phyloP scores from a whole-genome alignment of 2,113 vertebrate species.

The Fukomys damarensis region DNA sequence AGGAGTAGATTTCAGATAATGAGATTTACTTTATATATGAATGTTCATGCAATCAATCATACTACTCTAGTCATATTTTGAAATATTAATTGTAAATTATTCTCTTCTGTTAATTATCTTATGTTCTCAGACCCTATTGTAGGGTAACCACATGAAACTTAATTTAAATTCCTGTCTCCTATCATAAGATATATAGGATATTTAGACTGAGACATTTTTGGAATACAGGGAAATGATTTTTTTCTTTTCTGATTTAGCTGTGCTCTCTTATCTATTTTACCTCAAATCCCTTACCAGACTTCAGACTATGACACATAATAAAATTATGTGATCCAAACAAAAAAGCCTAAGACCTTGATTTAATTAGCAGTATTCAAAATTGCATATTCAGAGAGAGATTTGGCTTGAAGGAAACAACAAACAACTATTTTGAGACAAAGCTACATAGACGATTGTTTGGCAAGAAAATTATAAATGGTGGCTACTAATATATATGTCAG shows the following conservation, averaged over 20 bases:
- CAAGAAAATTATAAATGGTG: conserved; percentile 46
- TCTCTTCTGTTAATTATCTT: not conserved
- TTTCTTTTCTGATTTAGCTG: not conserved
- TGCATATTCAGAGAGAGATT: conserved; percentile 28
- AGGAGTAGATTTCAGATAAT: not conserved
- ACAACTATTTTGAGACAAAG: conserved; percentile 17
- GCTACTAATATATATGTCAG: not conserved
- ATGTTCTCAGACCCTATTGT: not conserved
- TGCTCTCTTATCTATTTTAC: conserved; percentile 23
- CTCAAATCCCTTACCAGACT: conserved; percentile 17
- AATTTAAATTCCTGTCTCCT: not conserved
- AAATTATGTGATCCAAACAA: conserved; percentile 53
- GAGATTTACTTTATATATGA: not conserved
- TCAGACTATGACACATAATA: not conserved
- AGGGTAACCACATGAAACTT: not conserved
- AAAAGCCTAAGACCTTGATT: conserved; percentile 47
- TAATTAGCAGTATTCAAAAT: conserved; percentile 53
- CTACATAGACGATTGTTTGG: not conserved
- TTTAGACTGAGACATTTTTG: conserved; percentile 6
- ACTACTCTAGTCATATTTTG: not conserved
- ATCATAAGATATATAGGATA: not conserved
- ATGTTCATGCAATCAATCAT: not conserved
- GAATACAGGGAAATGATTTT: conserved; percentile 33
- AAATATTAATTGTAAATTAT: not conserved
- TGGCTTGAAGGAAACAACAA: conserved; percentile 36